phyloP scores from a whole-genome alignment of 2,113 vertebrate genomes.

The Tympanuchus pallidicinctus region DNA sequence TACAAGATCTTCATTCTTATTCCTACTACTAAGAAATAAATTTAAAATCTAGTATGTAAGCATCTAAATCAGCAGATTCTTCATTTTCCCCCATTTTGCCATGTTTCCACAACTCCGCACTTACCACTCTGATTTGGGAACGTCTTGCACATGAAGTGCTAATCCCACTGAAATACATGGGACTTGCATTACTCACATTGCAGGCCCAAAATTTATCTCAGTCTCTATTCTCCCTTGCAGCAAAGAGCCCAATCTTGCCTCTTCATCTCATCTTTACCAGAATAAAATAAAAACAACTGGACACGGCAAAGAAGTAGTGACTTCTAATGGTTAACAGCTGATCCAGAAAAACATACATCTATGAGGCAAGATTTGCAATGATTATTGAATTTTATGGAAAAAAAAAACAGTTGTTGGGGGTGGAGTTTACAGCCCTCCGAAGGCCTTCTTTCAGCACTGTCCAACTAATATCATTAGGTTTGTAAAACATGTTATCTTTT shows the following conservation, averaged over 20 bases:
- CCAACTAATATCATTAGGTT: background rate
- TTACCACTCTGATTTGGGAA: background rate
- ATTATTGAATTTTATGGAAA: background rate
- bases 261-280: background rate
- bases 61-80: background rate
- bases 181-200: background rate
- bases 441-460: background rate
- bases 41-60: background rate
- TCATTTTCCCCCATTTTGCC: background rate
- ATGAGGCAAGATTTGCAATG: background rate
- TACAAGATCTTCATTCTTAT: rapidly evolving
- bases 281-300: background rate
- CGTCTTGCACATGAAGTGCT: background rate
- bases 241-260: background rate
- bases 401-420: background rate
- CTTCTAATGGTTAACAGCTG: background rate
- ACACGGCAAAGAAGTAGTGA: background rate
- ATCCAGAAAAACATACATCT: background rate
- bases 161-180: background rate
- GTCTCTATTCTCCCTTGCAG: background rate
- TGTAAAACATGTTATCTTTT: background rate
- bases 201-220: background rate
- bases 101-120: background rate
- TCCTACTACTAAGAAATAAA: background rate
- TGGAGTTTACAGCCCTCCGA: background rate